Conservation (phyloP, 2,113 vertebrate genomes). For the Syngnathus typhle region DNA sequence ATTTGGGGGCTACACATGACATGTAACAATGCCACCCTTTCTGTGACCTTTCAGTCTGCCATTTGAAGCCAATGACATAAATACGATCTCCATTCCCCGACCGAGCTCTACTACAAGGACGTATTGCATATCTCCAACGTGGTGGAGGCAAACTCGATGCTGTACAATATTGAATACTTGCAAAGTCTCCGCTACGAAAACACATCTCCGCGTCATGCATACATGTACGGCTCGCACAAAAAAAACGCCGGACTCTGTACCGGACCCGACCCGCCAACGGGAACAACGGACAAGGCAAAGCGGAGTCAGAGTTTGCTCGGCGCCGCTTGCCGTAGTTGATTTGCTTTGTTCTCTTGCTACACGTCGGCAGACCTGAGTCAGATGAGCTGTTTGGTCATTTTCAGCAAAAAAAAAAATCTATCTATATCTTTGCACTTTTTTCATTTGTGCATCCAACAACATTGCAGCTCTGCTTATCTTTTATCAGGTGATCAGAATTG, state of each 20-base stretch:
- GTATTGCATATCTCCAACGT: constrained; percentile 59
- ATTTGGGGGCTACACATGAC: constrained; percentile 43
- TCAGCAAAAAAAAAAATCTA: neutral
- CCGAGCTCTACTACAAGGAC: constrained; percentile 45
- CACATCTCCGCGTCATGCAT: constrained; percentile 28
- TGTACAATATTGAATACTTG: constrained; percentile 21
- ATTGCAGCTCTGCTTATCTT: neutral
- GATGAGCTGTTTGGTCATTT: constrained; percentile 12
- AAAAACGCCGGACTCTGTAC: neutral
- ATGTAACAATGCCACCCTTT: constrained; percentile 35
- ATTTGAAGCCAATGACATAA: constrained; percentile 53
- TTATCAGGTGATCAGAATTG: too few species aligned
- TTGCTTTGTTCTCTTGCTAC: constrained; percentile 38
- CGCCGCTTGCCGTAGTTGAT: constrained; percentile 22
- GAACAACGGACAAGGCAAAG: constrained; percentile 7
- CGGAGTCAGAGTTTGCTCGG: constrained; percentile 18
- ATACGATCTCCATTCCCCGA: constrained; percentile 48
- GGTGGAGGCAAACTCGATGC: constrained; percentile 15
- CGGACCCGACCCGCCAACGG: neutral
- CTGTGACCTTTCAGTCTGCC: constrained; percentile 52
- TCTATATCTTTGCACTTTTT: neutral
- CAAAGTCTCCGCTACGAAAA: constrained; percentile 20
- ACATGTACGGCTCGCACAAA: constrained; percentile 12
- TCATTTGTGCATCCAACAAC: neutral
- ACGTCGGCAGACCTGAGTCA: constrained; percentile 61